Percentiles rank a stretch among this genome's conserved stretches.
Evolutionary conservation across 2,113 vertebrate species (phyloP).

Genomic region (Erpornis zantholeuca): DNA sequence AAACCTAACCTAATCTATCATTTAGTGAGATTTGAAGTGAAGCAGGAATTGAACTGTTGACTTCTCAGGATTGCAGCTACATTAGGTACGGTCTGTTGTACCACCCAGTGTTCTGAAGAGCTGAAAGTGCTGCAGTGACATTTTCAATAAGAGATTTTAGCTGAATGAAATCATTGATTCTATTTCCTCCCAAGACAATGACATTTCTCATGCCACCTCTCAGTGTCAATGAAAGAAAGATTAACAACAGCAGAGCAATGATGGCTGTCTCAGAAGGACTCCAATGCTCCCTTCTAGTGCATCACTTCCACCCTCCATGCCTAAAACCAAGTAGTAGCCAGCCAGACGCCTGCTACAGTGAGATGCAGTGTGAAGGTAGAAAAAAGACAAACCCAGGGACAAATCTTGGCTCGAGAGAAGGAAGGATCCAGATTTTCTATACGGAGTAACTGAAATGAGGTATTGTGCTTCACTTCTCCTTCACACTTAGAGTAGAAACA

Average conservation of each 20-base stretch:
- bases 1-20: background rate
- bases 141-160: background rate
- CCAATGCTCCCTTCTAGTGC: background rate
- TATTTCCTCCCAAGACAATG: background rate
- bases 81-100: fast-evolving
- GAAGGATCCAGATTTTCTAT: background rate
- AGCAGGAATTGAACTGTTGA: background rate
- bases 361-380: background rate
- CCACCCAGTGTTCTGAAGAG: background rate
- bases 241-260: background rate
- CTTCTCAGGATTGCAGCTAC: background rate
- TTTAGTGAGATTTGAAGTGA: background rate
- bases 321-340: background rate
- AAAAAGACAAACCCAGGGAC: background rate
- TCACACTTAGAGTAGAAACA: fast-evolving
- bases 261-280: background rate
- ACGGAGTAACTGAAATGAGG: background rate
- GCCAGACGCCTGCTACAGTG: background rate
- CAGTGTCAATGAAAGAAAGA: background rate
- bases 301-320: background rate
- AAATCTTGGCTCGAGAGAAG: background rate
- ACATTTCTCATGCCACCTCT: background rate
- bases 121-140: background rate
- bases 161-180: background rate
- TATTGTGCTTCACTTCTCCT: background rate